These are phyloP conservation scores for Enteromius argenteus DNA, from an alignment of 2,797 vertebrate species.

Conservation along the genomic window DNA sequence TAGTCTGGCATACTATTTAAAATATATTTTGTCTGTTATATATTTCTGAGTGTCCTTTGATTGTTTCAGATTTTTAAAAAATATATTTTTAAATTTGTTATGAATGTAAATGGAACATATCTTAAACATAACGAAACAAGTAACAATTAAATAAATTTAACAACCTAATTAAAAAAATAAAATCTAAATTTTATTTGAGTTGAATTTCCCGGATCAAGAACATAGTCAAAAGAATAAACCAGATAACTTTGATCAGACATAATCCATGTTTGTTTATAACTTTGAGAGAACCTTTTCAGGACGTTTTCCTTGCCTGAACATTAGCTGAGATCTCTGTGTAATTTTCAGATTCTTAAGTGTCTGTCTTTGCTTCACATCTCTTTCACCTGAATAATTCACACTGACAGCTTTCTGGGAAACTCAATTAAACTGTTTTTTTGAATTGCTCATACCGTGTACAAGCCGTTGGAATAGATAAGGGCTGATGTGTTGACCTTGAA, in stretches of 20 bases:
- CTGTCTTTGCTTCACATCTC: not conserved
- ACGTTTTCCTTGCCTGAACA: not conserved
- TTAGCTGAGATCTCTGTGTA: not conserved
- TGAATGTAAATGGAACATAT: no score
- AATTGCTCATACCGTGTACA: not conserved
- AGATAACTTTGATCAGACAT: not conserved
- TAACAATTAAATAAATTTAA: no score
- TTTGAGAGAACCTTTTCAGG: not conserved
- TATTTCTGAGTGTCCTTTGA: no score
- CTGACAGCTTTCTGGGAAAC: not conserved
- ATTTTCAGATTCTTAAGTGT: not conserved
- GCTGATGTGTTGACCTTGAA: constrained; percentile 14
- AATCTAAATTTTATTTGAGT: no score
- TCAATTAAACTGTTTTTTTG: not conserved
- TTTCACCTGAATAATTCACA: constrained; percentile 11
- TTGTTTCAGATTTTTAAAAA: no score
- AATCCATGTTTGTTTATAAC: not conserved
- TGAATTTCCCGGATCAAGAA: no score
- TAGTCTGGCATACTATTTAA: not conserved
- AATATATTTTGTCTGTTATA: not conserved
- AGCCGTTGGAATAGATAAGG: constrained; percentile 1
- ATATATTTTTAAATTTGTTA: no score
- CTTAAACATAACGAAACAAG: no score
- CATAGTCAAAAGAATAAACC: not conserved
- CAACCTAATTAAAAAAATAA: no score